phyloP scores from a whole-genome alignment of 1,140 invertebrate species.

The Trialeurodes vaporariorum region DNA sequence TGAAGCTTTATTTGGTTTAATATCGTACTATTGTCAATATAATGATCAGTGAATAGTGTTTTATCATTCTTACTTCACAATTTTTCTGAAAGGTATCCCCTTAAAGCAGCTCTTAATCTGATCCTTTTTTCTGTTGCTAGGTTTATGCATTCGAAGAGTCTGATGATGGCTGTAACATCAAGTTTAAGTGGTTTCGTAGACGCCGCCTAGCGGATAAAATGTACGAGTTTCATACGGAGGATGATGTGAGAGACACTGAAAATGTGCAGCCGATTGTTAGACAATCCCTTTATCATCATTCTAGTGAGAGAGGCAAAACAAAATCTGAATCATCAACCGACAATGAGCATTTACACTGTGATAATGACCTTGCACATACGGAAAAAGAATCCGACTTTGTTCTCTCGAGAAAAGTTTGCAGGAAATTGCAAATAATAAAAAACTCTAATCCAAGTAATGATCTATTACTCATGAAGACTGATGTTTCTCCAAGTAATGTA shows the following conservation, averaged over 20 bases:
- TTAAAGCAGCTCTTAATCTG: not conserved
- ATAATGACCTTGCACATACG: not conserved
- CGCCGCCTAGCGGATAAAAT: conserved; percentile 77
- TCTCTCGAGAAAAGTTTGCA: not conserved
- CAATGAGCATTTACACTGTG: not conserved
- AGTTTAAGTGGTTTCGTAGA: conserved; percentile 42
- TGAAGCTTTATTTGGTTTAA: no score
- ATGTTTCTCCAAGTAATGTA: not conserved
- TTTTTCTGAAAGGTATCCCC: no score
- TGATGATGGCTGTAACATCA: conserved; percentile 26
- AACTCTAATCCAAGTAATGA: not conserved
- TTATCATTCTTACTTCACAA: no score
- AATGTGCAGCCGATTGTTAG: conserved; percentile 15
- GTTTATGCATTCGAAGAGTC: conserved; percentile 28
- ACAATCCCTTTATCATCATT: not conserved
- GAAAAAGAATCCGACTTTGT: not conserved
- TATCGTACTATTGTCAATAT: no score
- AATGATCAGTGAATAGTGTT: no score
- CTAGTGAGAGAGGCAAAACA: not conserved
- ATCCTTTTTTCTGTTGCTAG: conserved; percentile 14
- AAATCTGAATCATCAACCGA: not conserved
- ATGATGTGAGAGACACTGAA: conserved; percentile 24
- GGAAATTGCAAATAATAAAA: not conserved
- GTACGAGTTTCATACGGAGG: conserved; percentile 47
- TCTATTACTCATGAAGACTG: not conserved